Base-by-base conservation (phyloP, 53 echinoderm and acorn worm species). In the Holothuria leucospilota region DNA sequence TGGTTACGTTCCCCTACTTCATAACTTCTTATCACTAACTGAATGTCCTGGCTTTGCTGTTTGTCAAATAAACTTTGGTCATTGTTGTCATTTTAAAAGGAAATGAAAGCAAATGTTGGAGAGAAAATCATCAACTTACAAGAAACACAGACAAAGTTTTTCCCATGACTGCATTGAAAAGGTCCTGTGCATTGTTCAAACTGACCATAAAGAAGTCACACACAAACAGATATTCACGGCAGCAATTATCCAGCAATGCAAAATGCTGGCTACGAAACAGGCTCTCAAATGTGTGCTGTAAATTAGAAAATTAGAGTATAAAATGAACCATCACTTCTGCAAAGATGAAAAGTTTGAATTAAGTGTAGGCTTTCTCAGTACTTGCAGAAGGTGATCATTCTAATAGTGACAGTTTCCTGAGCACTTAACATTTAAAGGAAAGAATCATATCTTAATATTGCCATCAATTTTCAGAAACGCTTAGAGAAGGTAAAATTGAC, bases 191-290 rank as follows among this genome's bases (percentile, higher is more conserved):
- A 89, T 90, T 95, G 93, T 89, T 93, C 39, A 89, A 91, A 20
- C 93, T 87, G 25, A 96, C 96, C 96, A 96, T 96, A 88, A 96
- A 96, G 96, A 96, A 96, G 63, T 96, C 96, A 85, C 94, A 94
- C 41, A 96, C 89, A 87, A 96, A 96, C 71, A 96, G 85, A 61
- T 96, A 96, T 86, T 96, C 96, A 60, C 96, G 82, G 63, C 96
- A 96, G 87, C 94, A 93, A 68, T 96, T 96, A 74, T 96, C 96
- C 39, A 96, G 85, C 63, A 96, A 84, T 13, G 96, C 94, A 70
- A 92, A 96, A 78, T 96, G 96, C 85, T 96, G 96, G 71, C 96
- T 96, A 30, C 96, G 93, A 39, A 94, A 96, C 53, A 96, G 88
- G 74, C 94, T 92, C 87, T 96, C 96, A 90, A 96, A 96, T 20